Evolutionary conservation across 1,140 invertebrate species (phyloP).

Genomic region (Chironomus tepperi): DNA sequence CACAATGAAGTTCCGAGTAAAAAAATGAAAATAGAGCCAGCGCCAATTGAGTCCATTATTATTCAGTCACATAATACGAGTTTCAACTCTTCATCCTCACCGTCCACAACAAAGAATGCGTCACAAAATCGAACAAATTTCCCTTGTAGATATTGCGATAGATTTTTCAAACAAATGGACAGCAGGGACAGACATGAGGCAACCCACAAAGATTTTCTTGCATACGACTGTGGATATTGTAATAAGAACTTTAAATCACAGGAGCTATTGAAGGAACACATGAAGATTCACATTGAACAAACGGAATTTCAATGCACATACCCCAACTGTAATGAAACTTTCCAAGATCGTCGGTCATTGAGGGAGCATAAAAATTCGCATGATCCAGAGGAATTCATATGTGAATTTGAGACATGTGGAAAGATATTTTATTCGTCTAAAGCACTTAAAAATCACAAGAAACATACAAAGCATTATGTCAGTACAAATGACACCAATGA

Average conservation of each 20-base stretch:
- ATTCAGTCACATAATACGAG: background rate
- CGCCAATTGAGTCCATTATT: background rate
- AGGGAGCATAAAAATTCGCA: background rate
- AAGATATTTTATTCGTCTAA: background rate
- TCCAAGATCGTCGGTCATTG: background rate
- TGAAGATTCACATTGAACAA: background rate
- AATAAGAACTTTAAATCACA: background rate
- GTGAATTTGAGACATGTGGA: background rate
- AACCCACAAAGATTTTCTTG: background rate
- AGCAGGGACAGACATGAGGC: background rate
- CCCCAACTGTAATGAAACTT: background rate
- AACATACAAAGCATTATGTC: background rate
- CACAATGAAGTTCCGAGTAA: background rate
- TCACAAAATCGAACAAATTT: background rate
- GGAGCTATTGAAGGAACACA: background rate
- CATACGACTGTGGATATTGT: background rate
- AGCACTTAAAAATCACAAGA: background rate
- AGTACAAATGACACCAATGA: background rate
- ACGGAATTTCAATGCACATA: background rate
- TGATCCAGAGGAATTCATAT: background rate
- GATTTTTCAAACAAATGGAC: background rate
- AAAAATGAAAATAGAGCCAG: background rate
- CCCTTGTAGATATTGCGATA: slow-evolving; percentile 10
- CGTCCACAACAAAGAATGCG: background rate
- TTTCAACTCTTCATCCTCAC: background rate